phyloP scores from a whole-genome alignment of 2,888 invertebrate species.

The Lissocephala sabroskyi region DNA sequence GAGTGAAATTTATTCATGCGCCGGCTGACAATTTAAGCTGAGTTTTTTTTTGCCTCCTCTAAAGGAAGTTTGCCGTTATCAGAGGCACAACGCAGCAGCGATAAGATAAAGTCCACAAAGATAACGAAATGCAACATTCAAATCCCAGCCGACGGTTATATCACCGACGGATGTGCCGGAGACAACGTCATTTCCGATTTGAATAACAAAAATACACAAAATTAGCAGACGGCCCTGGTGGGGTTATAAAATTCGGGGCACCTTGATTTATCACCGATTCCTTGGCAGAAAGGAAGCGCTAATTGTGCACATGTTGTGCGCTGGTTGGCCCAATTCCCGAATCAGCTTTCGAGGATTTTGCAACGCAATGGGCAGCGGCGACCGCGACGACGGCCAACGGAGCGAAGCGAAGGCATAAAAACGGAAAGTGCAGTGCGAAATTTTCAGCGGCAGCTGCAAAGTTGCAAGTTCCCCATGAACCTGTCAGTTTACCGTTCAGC shows the following conservation, averaged over 20 bases:
- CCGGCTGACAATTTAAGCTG: too few relatives aligned
- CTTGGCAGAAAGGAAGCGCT: slow-evolving; percentile 40
- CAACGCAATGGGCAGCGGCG: slow-evolving; percentile 5
- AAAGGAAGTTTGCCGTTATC: too few relatives aligned
- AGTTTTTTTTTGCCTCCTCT: neutral
- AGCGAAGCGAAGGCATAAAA: slow-evolving; percentile 39
- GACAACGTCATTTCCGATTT: slow-evolving; percentile 1
- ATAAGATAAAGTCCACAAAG: slow-evolving; percentile 14
- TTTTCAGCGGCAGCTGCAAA: slow-evolving; percentile 66
- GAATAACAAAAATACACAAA: neutral
- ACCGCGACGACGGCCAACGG: slow-evolving; percentile 1
- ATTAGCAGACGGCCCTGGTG: too few relatives aligned
- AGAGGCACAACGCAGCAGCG: neutral
- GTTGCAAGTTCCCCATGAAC: slow-evolving; percentile 14
- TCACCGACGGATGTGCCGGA: slow-evolving; percentile 17
- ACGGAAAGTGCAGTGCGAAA: slow-evolving; percentile 66
- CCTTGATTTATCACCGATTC: slow-evolving; percentile 32
- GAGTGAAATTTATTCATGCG: too few relatives aligned
- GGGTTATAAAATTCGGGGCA: slow-evolving; percentile 1
- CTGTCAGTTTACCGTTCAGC: slow-evolving; percentile 9
- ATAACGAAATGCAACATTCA: neutral
- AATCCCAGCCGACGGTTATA: slow-evolving; percentile 9
- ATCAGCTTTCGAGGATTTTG: slow-evolving; percentile 46
- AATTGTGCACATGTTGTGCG: slow-evolving; percentile 59
- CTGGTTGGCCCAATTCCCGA: slow-evolving; percentile 54